Percentiles rank a stretch among this genome's conserved stretches.
Conservation (phyloP, 2,888 invertebrate genomes). For the Ectemnius cavifrons region DNA sequence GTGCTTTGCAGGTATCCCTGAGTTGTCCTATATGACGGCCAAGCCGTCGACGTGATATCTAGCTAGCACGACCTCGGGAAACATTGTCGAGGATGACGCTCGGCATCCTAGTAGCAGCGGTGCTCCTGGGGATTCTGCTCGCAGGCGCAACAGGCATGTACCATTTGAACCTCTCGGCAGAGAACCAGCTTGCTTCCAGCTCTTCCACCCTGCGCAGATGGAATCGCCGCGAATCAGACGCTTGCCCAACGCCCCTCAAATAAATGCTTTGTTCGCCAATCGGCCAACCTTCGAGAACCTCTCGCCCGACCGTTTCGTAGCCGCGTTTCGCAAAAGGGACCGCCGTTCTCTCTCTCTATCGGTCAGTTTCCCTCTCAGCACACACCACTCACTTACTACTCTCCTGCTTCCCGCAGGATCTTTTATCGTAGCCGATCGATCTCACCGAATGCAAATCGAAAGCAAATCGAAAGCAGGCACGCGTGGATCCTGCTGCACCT, state of each 20-base stretch:
- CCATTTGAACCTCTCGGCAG: background rate
- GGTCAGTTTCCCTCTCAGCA: background rate
- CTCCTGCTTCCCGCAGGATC: constrained; percentile 16
- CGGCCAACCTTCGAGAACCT: constrained; percentile 3
- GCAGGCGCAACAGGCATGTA: constrained; percentile 51
- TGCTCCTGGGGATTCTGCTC: constrained; percentile 68
- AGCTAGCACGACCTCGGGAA: constrained; percentile 30
- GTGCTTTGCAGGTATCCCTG: constrained; percentile 37
- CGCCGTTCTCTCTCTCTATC: background rate
- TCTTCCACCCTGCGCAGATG: background rate
- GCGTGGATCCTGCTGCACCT: constrained; percentile 34
- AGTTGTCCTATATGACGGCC: constrained; percentile 20
- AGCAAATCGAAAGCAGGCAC: constrained; percentile 36
- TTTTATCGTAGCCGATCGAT: constrained; percentile 14
- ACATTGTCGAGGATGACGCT: constrained; percentile 65
- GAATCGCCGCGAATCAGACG: background rate
- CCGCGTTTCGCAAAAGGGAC: constrained; percentile 14
- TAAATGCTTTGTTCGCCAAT: constrained; percentile 10
- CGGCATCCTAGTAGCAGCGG: constrained; percentile 59
- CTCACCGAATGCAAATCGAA: constrained; percentile 32
- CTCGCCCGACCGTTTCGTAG: background rate
- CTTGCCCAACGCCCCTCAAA: constrained; percentile 13
- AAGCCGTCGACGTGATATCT: constrained; percentile 62
- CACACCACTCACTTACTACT: constrained; percentile 12
- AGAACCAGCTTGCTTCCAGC: background rate